phyloP scores from a whole-genome alignment of 2,113 vertebrate species.

The Plecturocebus donacophilus region DNA sequence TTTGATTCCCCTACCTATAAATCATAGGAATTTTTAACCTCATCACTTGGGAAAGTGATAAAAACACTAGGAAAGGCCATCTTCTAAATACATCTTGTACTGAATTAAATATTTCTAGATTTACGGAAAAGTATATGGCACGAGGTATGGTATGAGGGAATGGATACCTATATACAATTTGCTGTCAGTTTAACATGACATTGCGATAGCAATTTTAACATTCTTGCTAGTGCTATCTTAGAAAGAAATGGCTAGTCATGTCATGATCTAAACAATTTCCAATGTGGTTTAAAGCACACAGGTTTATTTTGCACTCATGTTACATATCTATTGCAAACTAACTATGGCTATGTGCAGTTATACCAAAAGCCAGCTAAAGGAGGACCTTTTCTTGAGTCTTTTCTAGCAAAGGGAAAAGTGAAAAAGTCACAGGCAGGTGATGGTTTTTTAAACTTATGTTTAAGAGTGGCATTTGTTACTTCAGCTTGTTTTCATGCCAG shows the following conservation, averaged over 20 bases:
- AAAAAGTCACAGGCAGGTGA: not conserved
- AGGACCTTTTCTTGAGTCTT: not conserved
- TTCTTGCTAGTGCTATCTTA: not conserved
- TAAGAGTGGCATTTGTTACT: not conserved
- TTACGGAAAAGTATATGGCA: not conserved
- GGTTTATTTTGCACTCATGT: not conserved
- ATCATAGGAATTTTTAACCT: not conserved
- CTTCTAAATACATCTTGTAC: not conserved
- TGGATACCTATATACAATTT: not conserved
- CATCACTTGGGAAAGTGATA: not conserved
- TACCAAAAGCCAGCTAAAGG: not conserved
- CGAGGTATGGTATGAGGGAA: not conserved
- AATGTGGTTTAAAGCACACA: not conserved
- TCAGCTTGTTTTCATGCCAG: no score
- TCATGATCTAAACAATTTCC: not conserved
- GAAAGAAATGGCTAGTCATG: not conserved
- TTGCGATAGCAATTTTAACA: not conserved
- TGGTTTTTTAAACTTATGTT: not conserved
- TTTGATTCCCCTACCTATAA: not conserved
- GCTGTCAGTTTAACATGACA: not conserved
- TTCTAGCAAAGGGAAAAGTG: not conserved
- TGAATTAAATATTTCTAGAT: not conserved
- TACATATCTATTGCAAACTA: not conserved
- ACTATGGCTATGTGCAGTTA: not conserved
- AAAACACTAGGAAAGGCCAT: not conserved